Evolutionary conservation across 2,113 vertebrate genomes (phyloP).

Genomic region (Rhizomys pruinosus): DNA sequence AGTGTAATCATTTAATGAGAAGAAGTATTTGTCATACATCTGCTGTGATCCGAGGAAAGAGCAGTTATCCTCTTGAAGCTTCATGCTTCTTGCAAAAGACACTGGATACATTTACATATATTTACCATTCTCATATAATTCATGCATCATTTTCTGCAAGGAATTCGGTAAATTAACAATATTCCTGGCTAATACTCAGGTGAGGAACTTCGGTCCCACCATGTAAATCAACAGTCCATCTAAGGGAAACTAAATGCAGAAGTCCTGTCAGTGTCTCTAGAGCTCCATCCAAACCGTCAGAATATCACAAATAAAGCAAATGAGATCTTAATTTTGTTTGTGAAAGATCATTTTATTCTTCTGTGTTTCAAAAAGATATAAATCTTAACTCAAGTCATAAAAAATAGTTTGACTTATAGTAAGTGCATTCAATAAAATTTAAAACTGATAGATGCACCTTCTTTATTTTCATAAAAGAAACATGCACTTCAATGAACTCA

Average conservation of each 20-base stretch:
- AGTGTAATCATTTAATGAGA: constrained; percentile 25
- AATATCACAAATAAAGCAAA: constrained; percentile 79
- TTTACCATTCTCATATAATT: constrained; percentile 58
- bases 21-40: constrained; percentile 32
- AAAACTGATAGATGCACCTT: neutral
- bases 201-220: neutral
- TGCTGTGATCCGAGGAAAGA: constrained; percentile 68
- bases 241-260: constrained; percentile 77
- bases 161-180: constrained; percentile 62
- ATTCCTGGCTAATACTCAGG: neutral
- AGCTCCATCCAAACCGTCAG: constrained; percentile 74
- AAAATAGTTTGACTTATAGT: constrained; percentile 37
- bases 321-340: constrained; percentile 75
- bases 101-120: constrained; percentile 37
- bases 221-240: constrained; percentile 64
- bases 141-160: constrained; percentile 49
- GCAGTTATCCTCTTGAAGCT: neutral
- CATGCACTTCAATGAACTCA: constrained; percentile 76
- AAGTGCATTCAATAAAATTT: no score
- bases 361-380: constrained; percentile 58
- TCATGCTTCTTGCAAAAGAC: constrained; percentile 19
- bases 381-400: constrained; percentile 67
- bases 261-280: constrained; percentile 71
- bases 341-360: constrained; percentile 74
- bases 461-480: constrained; percentile 36